phyloP scores from a whole-genome alignment of 37 sponge, comb jelly and placozoan genomes.

The Diacarnus erythraeanus region DNA sequence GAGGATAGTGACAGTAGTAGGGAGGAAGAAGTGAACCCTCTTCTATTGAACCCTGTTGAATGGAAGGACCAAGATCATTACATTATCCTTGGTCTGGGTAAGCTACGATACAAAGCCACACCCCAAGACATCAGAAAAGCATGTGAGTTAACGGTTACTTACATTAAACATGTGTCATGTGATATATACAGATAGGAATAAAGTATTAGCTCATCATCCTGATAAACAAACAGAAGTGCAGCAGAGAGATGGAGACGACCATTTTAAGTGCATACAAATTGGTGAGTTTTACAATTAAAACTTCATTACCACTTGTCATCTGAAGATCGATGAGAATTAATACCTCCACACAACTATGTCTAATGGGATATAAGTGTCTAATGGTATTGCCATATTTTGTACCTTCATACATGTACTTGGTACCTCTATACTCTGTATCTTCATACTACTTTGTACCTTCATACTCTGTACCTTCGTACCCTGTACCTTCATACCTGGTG shows the following conservation, averaged over 20 bases:
- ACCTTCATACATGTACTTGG: no score
- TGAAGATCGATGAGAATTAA: no score
- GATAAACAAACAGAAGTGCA: slow-evolving; percentile 76
- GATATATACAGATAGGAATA: slow-evolving; percentile 65
- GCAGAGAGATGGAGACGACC: slow-evolving; percentile 57
- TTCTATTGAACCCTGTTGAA: slow-evolving; percentile 62
- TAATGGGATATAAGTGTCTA: no score
- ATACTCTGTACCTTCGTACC: no score
- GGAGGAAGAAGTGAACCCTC: slow-evolving; percentile 33
- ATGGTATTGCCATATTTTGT: no score
- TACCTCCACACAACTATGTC: no score
- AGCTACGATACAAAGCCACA: slow-evolving; percentile 69
- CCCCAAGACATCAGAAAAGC: slow-evolving; percentile 90
- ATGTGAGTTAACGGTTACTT: no score
- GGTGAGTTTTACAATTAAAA: slow-evolving; percentile 28
- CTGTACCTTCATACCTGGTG: no score
- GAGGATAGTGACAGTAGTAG: slow-evolving; percentile 10
- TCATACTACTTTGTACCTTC: no score
- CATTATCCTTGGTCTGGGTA: slow-evolving; percentile 79
- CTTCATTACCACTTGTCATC: not conserved
- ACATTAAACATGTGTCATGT: no score
- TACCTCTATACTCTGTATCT: no score
- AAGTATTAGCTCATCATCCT: slow-evolving; percentile 90
- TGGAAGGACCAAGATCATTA: slow-evolving; percentile 98
- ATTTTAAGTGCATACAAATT: slow-evolving; percentile 90